Evolutionary conservation across 2,888 invertebrate genomes (phyloP), one percentile per base, ranked within the genome.

Genomic region (Tenthredo amoena): DNA sequence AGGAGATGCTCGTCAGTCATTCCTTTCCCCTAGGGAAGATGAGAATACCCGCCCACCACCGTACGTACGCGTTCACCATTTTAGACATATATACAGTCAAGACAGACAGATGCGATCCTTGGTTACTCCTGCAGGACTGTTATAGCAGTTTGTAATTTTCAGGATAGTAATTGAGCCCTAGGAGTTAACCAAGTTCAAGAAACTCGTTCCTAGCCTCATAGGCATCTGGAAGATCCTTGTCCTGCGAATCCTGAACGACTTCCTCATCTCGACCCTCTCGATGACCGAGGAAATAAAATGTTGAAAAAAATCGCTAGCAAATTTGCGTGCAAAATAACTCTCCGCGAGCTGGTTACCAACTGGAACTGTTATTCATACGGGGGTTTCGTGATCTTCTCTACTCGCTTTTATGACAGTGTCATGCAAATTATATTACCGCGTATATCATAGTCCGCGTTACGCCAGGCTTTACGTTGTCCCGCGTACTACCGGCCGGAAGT

Each of bases 401-500:
- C 47, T 43, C 40, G 50, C 26, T 74, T 74, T 62, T 68, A 71
- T 68, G 74, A 82, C 77, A 77, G 84, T 62, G 77, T 83, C 85
- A 87, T 87, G 87, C 86, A 87, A 87, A 87, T 86, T 87, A 85
- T 85, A 82, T 84, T 84, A 86, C 82, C 84, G 72, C 77, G 84
- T 86, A 72, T 84, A 85, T 86, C 85, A 76, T 68, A 71, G 58
- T 68, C 65, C 72, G 58, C 68, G 72, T 84, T 85, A 84, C 86
- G 84, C 74, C 77, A 76, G 84, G 77, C 81, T 84, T 86, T 84
- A 86, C 85, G 86, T 85, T 68, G 74, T 76, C 82, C 77, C 77
- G 37, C 34, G 50, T 37, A 79, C 81, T 58, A 12, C 34, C 58
- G 62, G 40, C n/a, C 81, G 81, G 81, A 81, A 81, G 62, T 62